Evolutionary conservation across 2,888 invertebrate species (phyloP).

Genomic region (Temnothorax rugatulus): DNA sequence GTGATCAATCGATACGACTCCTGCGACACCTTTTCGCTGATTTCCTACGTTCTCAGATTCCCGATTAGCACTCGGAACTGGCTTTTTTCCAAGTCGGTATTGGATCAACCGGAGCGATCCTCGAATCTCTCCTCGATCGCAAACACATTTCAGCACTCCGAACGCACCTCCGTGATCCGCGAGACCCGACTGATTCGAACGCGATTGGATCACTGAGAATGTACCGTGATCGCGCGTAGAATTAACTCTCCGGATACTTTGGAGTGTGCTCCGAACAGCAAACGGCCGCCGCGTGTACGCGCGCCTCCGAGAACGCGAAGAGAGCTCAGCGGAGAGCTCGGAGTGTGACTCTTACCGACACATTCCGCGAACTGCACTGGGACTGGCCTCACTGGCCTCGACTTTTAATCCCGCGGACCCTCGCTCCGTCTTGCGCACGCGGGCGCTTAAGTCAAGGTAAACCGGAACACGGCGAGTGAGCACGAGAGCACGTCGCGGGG

Average conservation of each 20-base stretch:
- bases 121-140: constrained; percentile 22
- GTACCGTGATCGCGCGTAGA: not conserved
- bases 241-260: not conserved
- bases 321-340: constrained; percentile 21
- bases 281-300: constrained; percentile 1
- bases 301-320: not conserved
- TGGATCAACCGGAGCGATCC: not conserved
- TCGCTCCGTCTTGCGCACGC: constrained; percentile 61
- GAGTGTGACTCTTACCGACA: constrained; percentile 29
- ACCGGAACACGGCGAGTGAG: constrained; percentile 3
- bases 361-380: constrained; percentile 50
- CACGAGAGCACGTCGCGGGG: constrained; percentile 35
- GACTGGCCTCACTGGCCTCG: constrained; percentile 64
- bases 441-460: constrained; percentile 19
- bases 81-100: not conserved
- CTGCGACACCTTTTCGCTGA: not conserved
- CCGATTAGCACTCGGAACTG: too few relatives aligned
- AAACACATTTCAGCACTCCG: constrained; percentile 32
- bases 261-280: not conserved
- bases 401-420: constrained; percentile 65
- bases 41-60: not conserved
- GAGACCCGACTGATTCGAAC: not conserved
- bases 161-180: constrained; percentile 2
- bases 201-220: constrained; percentile 7
- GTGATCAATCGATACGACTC: constrained; percentile 18